Base-by-base conservation (phyloP, 2,888 invertebrate species). In the Phengaris alcon region DNA sequence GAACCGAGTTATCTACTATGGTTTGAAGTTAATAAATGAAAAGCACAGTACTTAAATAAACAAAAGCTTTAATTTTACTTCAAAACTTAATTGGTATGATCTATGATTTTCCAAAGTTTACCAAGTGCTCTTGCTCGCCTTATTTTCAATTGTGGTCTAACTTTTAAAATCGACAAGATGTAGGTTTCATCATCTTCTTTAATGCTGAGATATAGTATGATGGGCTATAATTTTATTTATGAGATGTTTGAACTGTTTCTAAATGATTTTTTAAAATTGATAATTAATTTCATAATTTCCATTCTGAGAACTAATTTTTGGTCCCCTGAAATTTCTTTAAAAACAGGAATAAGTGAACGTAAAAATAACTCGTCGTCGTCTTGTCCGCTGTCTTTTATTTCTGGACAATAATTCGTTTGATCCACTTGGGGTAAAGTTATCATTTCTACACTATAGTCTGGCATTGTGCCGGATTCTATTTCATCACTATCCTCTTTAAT, bases 281-380 rank as follows among this genome's bases (percentile, higher is more conserved):
- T 59, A 22, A 59, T 22, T 15, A 22, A 59, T 22, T 59, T 59
- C 59, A 59, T 59, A 22, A 59, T 22, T 59, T 59, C 59, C 59
- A 59, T 59, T 59, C 59, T 59, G 22, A 59, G 8, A 2, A 22
- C 22, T 22, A 59, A 59, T 22, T 59, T 59, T 59, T 59, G 59
- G 22, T 59, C 59, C 59, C 59, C 59, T 59, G 15, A 22, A 10
- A 59, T 22, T 5, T 59, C 59, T 22, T 22, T 59, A 0, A 59
- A 10, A 22, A 59, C 15, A 59, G 59, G 59, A 59, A 22, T 9
- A 15, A 59, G 59, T 8, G 59, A 59, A 22, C 59, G 59, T 10
- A 59, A 15, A 22, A 59, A 59, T 7, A 59, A 22, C 4, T 59
- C 59, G 7, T 59, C 59, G 6, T 59, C 59, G 7, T 59, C 22